Base-by-base conservation (phyloP, 2,888 invertebrate species). In the Lasius fuliginosus region DNA sequence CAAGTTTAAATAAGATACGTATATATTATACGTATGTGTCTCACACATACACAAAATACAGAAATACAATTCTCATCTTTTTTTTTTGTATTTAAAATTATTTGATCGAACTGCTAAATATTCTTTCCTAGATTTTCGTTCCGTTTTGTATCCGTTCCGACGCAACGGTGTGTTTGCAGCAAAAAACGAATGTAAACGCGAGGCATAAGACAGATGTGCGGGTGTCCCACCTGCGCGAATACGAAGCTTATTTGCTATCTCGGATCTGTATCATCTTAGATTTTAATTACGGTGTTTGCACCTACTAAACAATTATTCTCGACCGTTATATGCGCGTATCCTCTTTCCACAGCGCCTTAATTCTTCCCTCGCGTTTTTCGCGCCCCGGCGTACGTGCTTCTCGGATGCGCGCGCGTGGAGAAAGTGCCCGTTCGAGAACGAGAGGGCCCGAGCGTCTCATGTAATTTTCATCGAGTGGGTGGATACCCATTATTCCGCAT, bases 401-500 rank as follows among this genome's bases (percentile, higher is more conserved):
- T 58, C 46, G 49, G 74, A 53, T 76, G 73, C 64, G 65, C 73
- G 58, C 42, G 58, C 36, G 65, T 65, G 36, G 53, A 60, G 60
- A 83, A 56, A 62, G 82, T 33, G 56, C 9, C 53, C 62, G 83
- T 36, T 5, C 36, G 36, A 36, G 82, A 81, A 83, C 84, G 83
- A 65, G 82, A 60, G 71, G 60, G 71, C 85, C 85, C 58, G 77
- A 58, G 65, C 84, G 88, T 88, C 87, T 91, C 87, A 86, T 90
- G 91, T 90, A 91, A 91, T 92, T 91, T 91, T 90, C 89, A 86
- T 84, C 88, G 88, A 87, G 91, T 91, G 91, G 89, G 92, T 91
- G 91, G 91, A 90, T 91, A 89, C 89, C 90, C 89, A 91, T 91
- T 90, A 91, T 90, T 91, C 90, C 89, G 86, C 89, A 92, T 91